These are phyloP conservation scores for Alauda arvensis DNA, from an alignment of 2,797 vertebrate genomes.

Conservation along the genomic window DNA sequence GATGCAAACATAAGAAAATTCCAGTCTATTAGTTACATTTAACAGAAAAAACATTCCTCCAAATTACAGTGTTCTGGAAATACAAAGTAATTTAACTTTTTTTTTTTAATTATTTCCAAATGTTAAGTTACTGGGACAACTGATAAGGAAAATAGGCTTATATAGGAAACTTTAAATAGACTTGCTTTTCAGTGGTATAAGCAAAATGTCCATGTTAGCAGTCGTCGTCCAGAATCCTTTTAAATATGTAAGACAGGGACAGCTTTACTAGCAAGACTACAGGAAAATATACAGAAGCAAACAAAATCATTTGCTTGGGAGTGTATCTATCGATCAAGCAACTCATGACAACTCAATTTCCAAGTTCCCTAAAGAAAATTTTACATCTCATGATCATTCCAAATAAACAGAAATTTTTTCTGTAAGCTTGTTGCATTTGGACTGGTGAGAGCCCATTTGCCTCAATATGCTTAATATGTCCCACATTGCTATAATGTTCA, in stretches of 20 bases:
- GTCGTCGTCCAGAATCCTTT: slow-evolving; percentile 55
- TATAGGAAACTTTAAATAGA: slow-evolving; percentile 64
- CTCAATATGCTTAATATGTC: slow-evolving; percentile 45
- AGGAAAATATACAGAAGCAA: slow-evolving; percentile 70
- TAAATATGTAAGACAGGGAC: slow-evolving; percentile 57
- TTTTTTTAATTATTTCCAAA: slow-evolving; percentile 65
- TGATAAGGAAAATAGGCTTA: slow-evolving; percentile 67
- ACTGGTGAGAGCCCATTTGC: slow-evolving; percentile 45
- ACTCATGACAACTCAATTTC: slow-evolving; percentile 61
- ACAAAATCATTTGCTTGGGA: slow-evolving; percentile 63
- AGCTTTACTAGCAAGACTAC: slow-evolving; percentile 64
- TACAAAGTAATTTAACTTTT: slow-evolving; percentile 65
- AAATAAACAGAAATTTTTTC: slow-evolving; percentile 28
- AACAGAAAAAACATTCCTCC: slow-evolving; percentile 70
- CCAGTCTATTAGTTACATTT: slow-evolving; percentile 69
- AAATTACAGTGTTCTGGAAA: slow-evolving; percentile 78
- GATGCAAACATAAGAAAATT: slow-evolving; percentile 66
- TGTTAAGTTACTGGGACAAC: slow-evolving; percentile 69
- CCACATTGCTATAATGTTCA: slow-evolving; percentile 32
- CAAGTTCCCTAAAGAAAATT: slow-evolving; percentile 64
- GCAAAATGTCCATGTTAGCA: slow-evolving; percentile 61
- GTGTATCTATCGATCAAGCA: slow-evolving; percentile 60
- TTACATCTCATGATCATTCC: slow-evolving; percentile 67
- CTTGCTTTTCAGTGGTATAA: slow-evolving; percentile 62
- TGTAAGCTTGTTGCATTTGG: slow-evolving; percentile 47